Conservation (phyloP, 1,140 invertebrate genomes). For the Lepidotrigona ventralis region DNA sequence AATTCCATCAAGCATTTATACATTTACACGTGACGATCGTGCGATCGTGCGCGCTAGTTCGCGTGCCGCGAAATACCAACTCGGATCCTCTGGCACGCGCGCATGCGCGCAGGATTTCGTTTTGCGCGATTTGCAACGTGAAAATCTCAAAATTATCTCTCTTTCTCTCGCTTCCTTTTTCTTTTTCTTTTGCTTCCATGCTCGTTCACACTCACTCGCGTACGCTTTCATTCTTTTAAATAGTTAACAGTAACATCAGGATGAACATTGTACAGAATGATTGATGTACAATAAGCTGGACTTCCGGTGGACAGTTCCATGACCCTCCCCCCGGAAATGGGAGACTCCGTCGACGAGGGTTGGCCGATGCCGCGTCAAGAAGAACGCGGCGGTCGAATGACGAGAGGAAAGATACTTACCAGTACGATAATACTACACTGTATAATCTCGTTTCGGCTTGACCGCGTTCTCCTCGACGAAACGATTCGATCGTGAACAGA, state of each 20-base stretch:
- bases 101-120: slow-evolving; percentile 7
- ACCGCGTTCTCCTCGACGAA: slow-evolving; percentile 15
- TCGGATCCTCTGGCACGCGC: background rate
- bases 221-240: slow-evolving; percentile 44
- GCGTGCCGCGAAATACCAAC: background rate
- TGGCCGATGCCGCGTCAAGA: slow-evolving; percentile 13
- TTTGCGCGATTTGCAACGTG: slow-evolving; percentile 31
- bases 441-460: slow-evolving; percentile 6
- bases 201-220: background rate
- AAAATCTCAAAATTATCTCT: slow-evolving; percentile 34
- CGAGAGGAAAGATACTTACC: slow-evolving; percentile 20
- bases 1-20: slow-evolving; percentile 58
- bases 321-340: background rate
- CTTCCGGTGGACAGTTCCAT: slow-evolving; percentile 40
- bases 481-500: slow-evolving; percentile 15
- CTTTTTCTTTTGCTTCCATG: background rate
- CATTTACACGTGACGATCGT: slow-evolving; percentile 39
- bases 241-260: slow-evolving; percentile 68
- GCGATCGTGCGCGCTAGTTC: slow-evolving; percentile 3
- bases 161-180: background rate
- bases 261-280: slow-evolving; percentile 70
- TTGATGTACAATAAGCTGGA: slow-evolving; percentile 57
- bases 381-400: slow-evolving; percentile 9
- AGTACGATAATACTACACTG: slow-evolving; percentile 38
- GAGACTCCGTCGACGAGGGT: slow-evolving; percentile 24